Conservation (phyloP, 2,113 vertebrate genomes). For the Muntiacus reevesi region DNA sequence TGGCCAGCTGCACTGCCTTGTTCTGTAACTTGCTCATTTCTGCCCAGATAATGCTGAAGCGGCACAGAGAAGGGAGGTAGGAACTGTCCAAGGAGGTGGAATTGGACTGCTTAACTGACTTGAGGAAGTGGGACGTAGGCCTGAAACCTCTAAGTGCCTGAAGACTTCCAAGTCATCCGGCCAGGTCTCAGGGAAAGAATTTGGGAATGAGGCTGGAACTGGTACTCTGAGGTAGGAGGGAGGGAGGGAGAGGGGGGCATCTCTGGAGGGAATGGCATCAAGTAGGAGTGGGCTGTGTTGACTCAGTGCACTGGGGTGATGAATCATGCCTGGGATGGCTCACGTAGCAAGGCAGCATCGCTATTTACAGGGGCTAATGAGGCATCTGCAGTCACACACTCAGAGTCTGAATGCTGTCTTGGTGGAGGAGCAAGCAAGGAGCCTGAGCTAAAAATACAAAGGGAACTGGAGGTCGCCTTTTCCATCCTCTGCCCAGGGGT, state of each 20-base stretch:
- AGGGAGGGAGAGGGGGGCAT: neutral
- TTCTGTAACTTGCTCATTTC: neutral
- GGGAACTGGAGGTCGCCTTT: neutral
- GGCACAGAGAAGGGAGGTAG: neutral
- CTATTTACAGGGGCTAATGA: slow-evolving; percentile 58
- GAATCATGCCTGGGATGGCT: slow-evolving; percentile 38
- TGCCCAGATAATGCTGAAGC: neutral
- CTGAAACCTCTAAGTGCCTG: neutral
- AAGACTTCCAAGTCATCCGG: neutral
- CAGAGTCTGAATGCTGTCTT: neutral
- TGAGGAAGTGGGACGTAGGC: neutral
- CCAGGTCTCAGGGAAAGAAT: neutral
- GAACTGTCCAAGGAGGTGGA: neutral
- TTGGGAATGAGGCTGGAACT: neutral
- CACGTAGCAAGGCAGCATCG: neutral
- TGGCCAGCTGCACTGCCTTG: slow-evolving; percentile 25
- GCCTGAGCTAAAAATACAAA: slow-evolving; percentile 3
- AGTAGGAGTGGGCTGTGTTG: neutral
- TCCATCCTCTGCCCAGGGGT: neutral
- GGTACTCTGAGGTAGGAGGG: neutral
- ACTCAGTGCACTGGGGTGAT: neutral
- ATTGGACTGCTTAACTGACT: neutral
- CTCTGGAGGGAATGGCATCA: neutral
- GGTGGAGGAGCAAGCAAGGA: neutral
- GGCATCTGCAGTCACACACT: slow-evolving; percentile 16